A percentile compares a stretch with the other conserved stretches of the same genome.
phyloP scores from a whole-genome alignment of 2,888 invertebrate genomes.

The Macrosiphum euphorbiae region DNA sequence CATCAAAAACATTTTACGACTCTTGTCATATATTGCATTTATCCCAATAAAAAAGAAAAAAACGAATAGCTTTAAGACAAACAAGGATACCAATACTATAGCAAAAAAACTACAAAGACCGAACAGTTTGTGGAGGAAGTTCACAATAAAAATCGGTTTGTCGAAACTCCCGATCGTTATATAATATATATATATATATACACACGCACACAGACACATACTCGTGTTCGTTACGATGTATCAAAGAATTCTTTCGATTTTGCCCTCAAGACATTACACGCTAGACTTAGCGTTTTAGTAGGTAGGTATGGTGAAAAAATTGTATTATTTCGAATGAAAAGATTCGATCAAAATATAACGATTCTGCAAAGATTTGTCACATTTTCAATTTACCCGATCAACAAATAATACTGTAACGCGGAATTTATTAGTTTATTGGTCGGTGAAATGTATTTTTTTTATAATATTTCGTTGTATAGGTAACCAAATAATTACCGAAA shows the following conservation, averaged over 20 bases:
- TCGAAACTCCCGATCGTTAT: not conserved
- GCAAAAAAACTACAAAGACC: not conserved
- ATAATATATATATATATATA: no score
- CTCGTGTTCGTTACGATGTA: not conserved
- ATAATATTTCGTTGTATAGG: not conserved
- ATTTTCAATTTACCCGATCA: not conserved
- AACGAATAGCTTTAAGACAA: constrained; percentile 19
- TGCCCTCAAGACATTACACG: not conserved
- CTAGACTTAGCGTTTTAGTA: not conserved
- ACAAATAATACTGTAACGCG: not conserved
- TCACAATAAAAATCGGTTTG: constrained; percentile 38
- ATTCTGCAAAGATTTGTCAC: not conserved
- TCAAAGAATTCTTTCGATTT: constrained; percentile 21
- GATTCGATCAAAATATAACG: not conserved
- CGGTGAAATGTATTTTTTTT: not conserved
- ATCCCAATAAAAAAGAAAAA: not conserved
- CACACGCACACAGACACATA: not conserved
- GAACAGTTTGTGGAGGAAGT: not conserved
- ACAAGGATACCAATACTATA: constrained; percentile 10
- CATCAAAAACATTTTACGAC: constrained; percentile 33
- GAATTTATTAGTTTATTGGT: not conserved
- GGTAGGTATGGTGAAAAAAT: not conserved
- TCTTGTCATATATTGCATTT: not conserved
- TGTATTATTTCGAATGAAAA: not conserved
- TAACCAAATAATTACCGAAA: not conserved